Evolutionary conservation across 2,888 invertebrate genomes (phyloP), one percentile per base, ranked within the genome.

Genomic region (Hyalella azteca): DNA sequence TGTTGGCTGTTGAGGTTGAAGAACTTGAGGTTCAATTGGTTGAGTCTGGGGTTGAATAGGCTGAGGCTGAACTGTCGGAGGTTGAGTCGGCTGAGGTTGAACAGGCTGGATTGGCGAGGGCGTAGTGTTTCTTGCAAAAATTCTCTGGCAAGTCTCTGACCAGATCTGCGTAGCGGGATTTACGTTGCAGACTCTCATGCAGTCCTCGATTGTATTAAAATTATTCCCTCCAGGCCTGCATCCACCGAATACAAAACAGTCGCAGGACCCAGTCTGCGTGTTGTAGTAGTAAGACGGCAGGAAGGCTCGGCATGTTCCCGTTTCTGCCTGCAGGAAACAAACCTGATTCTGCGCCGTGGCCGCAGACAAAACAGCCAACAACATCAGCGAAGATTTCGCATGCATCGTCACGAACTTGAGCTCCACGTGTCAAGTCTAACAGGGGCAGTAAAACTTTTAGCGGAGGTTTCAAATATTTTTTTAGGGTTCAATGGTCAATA

Each of bases 171-270:
- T 29, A 0, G 22, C 19, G 13, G 79, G 81, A 13, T 19, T 60
- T 2, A 78, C 66, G 45, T 82, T 79, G 80, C 86, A 86, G 29
- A 84, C 77, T 13, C 73, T 66, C 78, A 81, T 77, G 81, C 86
- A 86, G 45, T 86, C 86, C 29, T 81, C 78, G 22, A 85, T 41
- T 0, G 85, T 84, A 13, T 77, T 81, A 81, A 87, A 87, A 48
- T 86, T 85, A 80, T 87, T 87, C 5, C 77, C 82, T 50, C 86
- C 87, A 26, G 86, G 86, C 22, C 81, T 78, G 78, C 87, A 87
- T 5, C 87, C 87, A 1, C 87, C 86, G 73, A 86, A 87, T 39
- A 85, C 82, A 80, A 87, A 87, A 19, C 59, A 39, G 81, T 86
- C 85, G 81, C 87, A 87, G 15, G 81, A 75, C 13, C 86, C 85